phyloP scores from a whole-genome alignment of 2,113 vertebrate species.

The Thinocorus orbignyianus region DNA sequence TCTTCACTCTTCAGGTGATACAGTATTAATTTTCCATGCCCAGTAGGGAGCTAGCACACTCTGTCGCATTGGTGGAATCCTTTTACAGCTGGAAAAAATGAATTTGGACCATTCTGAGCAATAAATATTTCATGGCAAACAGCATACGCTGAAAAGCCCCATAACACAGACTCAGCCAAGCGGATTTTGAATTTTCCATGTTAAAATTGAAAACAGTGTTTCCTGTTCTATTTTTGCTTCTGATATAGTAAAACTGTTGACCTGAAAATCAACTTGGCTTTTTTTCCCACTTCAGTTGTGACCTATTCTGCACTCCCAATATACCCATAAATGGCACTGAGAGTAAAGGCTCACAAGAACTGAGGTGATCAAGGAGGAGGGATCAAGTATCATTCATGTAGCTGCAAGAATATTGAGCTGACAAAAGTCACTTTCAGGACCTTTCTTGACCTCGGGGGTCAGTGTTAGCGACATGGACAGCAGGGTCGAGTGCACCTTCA shows the following conservation, averaged over 20 bases:
- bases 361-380: neutral
- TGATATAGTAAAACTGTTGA: neutral
- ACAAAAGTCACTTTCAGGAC: neutral
- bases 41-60: neutral
- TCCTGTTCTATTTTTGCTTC: slow-evolving; percentile 19
- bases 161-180: neutral
- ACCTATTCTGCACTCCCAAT: neutral
- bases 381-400: neutral
- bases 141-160: neutral
- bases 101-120: neutral
- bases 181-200: neutral
- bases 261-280: neutral
- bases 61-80: neutral
- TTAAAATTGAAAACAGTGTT: neutral
- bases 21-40: neutral
- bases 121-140: slow-evolving; percentile 21
- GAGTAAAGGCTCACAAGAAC: neutral
- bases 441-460: neutral
- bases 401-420: neutral
- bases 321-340: neutral
- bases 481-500: neutral
- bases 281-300: neutral
- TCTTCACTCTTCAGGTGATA: neutral
- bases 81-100: neutral
- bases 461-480: neutral